Evolutionary conservation across 1,140 invertebrate genomes (phyloP), one percentile per base, ranked within the genome.

Genomic region (Chrysopa pallens): DNA sequence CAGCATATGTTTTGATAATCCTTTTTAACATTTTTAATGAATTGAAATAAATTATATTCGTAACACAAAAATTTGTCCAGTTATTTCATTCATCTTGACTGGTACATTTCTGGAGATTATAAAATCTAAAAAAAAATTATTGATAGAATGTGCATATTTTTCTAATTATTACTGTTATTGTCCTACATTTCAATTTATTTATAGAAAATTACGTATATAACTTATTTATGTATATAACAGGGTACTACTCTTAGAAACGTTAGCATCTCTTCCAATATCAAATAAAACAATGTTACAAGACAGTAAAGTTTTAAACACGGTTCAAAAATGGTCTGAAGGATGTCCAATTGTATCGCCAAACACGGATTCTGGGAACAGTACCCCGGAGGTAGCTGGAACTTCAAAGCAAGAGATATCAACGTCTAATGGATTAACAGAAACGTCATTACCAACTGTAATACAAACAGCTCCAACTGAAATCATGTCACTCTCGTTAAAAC

Each of bases 201-300:
- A n/a, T n/a, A n/a, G n/a, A n/a, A n/a, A n/a, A n/a, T n/a, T n/a
- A n/a, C n/a, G 17, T 23, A 23, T 23, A 23, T 33, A 33, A 33
- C 31, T 14, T 37, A 13, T 37, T 37, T 8, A 15, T 13, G 15
- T 28, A 29, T 51, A 62, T 53, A 70, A 63, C 51, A 84, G 86
- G 36, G 49, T 76, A 38, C 74, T 79, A 51, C 76, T 92, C 49
- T 58, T 94, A n/a, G 74, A 80, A 48, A 84, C 84, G 0, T 60
- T 90, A 31, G 76, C 78, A 41, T 73, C 76, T 37, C 67, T 97
- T 41, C 90, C 91, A 6, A 91, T 96, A 44, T 78, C 84, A 2
- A 94, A 94, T 60, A 91, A 88, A 60, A 93, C 85, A 1, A 83
- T 92, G 65, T 65, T 96, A 2, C 80, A 84, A 56, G 90, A 96